Evolutionary conservation across 2,888 invertebrate genomes (phyloP), one percentile per base, ranked within the genome.

Genomic region (Apoderus coryli): DNA sequence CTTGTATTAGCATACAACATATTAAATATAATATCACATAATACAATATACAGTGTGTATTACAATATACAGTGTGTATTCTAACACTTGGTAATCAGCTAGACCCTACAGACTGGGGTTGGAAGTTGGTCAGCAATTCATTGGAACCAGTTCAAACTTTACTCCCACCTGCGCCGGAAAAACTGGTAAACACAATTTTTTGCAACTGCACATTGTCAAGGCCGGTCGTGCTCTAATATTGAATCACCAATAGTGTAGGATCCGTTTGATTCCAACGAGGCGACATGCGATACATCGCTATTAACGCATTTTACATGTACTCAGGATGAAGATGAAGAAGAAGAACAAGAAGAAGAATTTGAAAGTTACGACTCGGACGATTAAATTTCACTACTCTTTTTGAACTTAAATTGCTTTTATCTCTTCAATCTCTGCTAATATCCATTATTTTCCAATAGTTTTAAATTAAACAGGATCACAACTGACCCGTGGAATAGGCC

Each of bases 91-190:
- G 34, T 25, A 16, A 35, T 36, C 29, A 41, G 29, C 32, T 41
- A 25, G 37, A 39, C 22, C 41, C 39, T 11, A 29, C 25, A 32
- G 35, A 39, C 29, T 40, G 35, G 36, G 37, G 39, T 36, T 40
- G 40, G 31, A 34, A 36, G 27, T 32, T 37, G 32, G 22, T 15
- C 10, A 22, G 25, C 25, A 28, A 33, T 29, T 22, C 27, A 15
- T 32, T 36, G 28, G 30, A 33, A 24, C 28, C 29, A 10, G 22
- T 27, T n/a, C 16, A 14, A 22, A 32, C 32, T 25, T 22, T n/a
- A n/a, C n/a, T n/a, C n/a, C n/a, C n/a, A n/a, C n/a, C n/a, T n/a
- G n/a, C n/a, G n/a, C n/a, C n/a, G n/a, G n/a, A n/a, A n/a, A n/a
- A n/a, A n/a, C n/a, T n/a, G n/a, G n/a, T n/a, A n/a, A n/a, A n/a